These are phyloP conservation scores for Eulacestoma nigropectus DNA, from an alignment of 2,113 vertebrate genomes.

Conservation along the genomic window DNA sequence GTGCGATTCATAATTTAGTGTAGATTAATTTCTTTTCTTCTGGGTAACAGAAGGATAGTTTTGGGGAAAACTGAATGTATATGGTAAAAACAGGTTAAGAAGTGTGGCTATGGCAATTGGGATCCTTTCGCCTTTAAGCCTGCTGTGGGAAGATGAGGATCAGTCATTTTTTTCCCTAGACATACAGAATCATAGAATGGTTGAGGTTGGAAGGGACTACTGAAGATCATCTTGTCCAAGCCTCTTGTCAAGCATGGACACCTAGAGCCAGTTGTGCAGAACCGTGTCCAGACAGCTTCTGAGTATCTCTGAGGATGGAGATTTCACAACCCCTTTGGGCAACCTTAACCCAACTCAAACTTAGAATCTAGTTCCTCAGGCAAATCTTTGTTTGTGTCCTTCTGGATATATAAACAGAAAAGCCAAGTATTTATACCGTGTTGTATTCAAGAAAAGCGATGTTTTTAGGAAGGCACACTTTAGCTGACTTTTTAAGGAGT, in stretches of 20 bases:
- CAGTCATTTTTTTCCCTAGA: neutral
- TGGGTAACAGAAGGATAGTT: neutral
- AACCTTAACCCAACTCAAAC: neutral
- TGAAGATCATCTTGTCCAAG: neutral
- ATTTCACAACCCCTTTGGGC: neutral
- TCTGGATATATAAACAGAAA: neutral
- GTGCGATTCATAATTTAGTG: neutral
- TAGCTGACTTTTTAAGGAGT: neutral
- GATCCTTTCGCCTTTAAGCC: neutral
- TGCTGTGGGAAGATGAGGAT: neutral
- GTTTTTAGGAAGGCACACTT: neutral
- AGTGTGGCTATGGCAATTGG: neutral
- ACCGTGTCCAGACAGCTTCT: neutral
- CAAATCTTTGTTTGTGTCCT: neutral
- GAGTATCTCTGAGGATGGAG: neutral
- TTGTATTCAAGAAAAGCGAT: neutral
- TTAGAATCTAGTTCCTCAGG: neutral
- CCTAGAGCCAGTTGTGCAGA: neutral
- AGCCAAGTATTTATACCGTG: neutral
- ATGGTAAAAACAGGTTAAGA: neutral
- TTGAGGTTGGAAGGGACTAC: neutral
- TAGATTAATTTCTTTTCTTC: neutral
- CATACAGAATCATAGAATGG: neutral
- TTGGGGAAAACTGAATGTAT: neutral
- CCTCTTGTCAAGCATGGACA: neutral